Evolutionary conservation across 2,797 vertebrate genomes (phyloP), one percentile per base, ranked within the genome.

Genomic region (Syngnathus acus): DNA sequence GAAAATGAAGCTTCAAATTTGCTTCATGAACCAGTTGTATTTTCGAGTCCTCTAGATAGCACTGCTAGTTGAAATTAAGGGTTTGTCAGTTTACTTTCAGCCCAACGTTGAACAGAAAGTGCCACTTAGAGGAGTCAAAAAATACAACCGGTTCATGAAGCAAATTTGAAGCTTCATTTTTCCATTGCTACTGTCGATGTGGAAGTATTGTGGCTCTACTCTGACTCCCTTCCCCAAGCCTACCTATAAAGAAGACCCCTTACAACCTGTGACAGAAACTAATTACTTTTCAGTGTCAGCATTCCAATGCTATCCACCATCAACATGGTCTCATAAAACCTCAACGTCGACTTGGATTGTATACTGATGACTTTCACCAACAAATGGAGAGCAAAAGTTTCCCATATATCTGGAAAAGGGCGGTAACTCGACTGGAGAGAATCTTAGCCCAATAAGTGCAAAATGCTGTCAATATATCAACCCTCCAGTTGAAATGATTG

Each of bases 381-480:
- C 37, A 59, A 59, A 59, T 59, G 57, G 17, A 6, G 26, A 16
- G 26, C 26, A 16, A 57, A 37, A 37, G 17, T 19, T 21, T 59
- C 17, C n/a, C 37, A n/a, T 39, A 59, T 59, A 59, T 59, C 57
- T 39, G 32, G 37, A 26, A 47, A 47, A 51, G 8, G 32, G 47
- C 26, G 13, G 59, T 50, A 19, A n/a, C 53, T 69, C 68, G 54
- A 72, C 59, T 53, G 63, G 63, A 69, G 48, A 67, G 82, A 82
- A 78, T 84, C 67, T 68, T 73, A 68, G 68, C 67, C 64, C 62
- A 61, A 59, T 73, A 70, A 16, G n/a, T 66, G 66, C 70, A 65
- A 64, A 62, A 26, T 64, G 68, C 71, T 68, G 83, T 83, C 85
- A 88, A 90, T 88, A 87, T 89, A 83, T 88, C 83, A 69, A 68